Evolutionary conservation across 1,140 invertebrate species (phyloP).

Genomic region (Drosophila nebulosa): DNA sequence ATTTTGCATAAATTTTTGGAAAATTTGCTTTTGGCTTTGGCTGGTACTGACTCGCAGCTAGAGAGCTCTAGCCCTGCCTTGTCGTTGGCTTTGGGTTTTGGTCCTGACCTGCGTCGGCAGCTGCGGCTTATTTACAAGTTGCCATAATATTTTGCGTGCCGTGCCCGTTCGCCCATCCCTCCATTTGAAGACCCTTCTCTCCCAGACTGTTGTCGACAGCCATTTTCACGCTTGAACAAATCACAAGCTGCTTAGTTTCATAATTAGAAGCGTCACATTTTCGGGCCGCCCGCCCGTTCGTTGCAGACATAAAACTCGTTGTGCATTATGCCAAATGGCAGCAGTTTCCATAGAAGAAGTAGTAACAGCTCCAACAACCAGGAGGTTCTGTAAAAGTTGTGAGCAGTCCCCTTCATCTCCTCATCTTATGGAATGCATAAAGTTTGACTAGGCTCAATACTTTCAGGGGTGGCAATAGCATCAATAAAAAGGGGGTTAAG

Average conservation of each 20-base stretch:
- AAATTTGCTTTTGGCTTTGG: constrained; percentile 75
- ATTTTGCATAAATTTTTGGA: constrained; percentile 75
- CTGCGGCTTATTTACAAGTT: constrained; percentile 79
- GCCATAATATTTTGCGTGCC: constrained; percentile 77
- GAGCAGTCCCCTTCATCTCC: not conserved
- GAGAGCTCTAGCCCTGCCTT: constrained; percentile 21
- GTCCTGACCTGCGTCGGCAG: constrained; percentile 42
- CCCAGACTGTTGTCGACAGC: constrained; percentile 68
- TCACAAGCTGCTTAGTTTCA: constrained; percentile 79
- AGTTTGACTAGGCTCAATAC: constrained; percentile 21
- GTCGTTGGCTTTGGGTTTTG: constrained; percentile 11
- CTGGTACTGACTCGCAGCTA: not conserved
- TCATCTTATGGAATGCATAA: constrained; percentile 30
- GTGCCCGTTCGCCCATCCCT: not conserved
- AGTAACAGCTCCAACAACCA: constrained; percentile 33
- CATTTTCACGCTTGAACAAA: constrained; percentile 79
- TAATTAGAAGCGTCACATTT: constrained; percentile 79
- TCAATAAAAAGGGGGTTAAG: not conserved
- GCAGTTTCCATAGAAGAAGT: constrained; percentile 28
- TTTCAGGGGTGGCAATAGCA: constrained; percentile 1
- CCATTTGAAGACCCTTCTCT: not conserved
- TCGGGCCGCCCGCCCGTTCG: constrained; percentile 45
- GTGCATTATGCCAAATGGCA: constrained; percentile 67
- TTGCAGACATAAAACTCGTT: constrained; percentile 59
- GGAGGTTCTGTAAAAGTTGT: constrained; percentile 30